Conservation (phyloP, 2,113 vertebrate genomes). For the crab-eating macaque (Macaca fascicularis) region T2T-MFA8v1.1 NC_088376.1:169010501-169011000, state of each 20-base stretch:
- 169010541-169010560: neutral
- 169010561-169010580: constrained; percentile 20
- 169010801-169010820: constrained; percentile 69
- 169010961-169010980: too few species aligned
- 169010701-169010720: constrained; percentile 51
- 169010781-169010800: constrained; percentile 67
- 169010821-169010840: constrained; percentile 58
- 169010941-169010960: too few species aligned
- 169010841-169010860: constrained; percentile 54
- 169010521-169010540: neutral
- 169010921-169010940: too few species aligned
- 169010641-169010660: constrained; percentile 54
- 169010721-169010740: constrained; percentile 66
- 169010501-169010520: neutral
- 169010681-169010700: constrained; percentile 59
- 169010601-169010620: constrained; percentile 50
- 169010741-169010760: constrained; percentile 77
- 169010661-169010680: constrained; percentile 65
- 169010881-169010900: neutral
- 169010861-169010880: neutral
- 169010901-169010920: too few species aligned
- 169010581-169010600: constrained; percentile 50
- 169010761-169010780: constrained; percentile 77
- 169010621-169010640: constrained; percentile 64
- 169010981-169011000: too few species aligned